These are phyloP conservation scores for Muntiacus muntjak DNA, from an alignment of 2,113 vertebrate genomes.

Conservation along the genomic window DNA sequence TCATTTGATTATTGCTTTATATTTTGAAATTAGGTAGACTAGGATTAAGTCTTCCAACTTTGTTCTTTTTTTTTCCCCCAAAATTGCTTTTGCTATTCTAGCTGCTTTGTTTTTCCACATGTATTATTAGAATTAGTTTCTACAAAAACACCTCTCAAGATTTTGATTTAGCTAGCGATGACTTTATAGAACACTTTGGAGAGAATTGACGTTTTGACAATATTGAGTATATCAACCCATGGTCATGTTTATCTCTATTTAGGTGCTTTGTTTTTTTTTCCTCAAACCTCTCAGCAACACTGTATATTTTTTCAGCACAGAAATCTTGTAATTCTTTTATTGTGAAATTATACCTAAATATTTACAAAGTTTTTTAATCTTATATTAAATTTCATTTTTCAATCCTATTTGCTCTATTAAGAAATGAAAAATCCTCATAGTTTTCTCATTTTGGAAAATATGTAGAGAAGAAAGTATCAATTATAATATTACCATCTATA, in stretches of 20 bases:
- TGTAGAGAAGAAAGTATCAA: neutral
- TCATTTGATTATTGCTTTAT: neutral
- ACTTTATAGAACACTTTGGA: neutral
- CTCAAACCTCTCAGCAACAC: neutral
- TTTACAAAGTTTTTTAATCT: neutral
- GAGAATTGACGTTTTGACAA: neutral
- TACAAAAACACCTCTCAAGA: neutral
- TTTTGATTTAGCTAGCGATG: neutral
- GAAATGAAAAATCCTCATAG: neutral
- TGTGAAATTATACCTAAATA: neutral
- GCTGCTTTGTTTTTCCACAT: neutral
- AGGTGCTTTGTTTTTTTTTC: neutral
- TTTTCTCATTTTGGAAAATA: neutral
- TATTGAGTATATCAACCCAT: neutral
- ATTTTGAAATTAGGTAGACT: neutral
- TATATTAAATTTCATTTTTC: neutral
- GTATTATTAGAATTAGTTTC: neutral
- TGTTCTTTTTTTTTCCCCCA: accelerated
- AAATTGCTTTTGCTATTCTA: neutral
- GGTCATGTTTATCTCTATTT: neutral
- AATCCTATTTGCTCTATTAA: neutral
- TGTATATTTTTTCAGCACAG: neutral
- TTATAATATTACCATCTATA: neutral
- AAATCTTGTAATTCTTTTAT: neutral
- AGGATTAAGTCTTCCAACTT: neutral